Conservation (phyloP, 2,888 invertebrate species). For the Cheilosia grossa region DNA sequence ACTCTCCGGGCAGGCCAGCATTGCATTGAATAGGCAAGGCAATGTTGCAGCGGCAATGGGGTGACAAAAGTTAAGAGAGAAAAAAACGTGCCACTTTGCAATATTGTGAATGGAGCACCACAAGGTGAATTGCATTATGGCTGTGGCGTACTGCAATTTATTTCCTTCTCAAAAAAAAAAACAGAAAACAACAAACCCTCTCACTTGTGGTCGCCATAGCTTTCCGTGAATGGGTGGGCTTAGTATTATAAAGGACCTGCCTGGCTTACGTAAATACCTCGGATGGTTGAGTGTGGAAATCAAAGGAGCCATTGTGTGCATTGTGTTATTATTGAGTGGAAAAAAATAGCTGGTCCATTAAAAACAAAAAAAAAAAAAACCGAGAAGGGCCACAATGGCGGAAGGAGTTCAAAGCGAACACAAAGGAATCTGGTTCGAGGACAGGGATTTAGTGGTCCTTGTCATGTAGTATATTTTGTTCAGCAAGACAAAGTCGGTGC, state of each 20-base stretch:
- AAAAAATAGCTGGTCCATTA: constrained; percentile 62
- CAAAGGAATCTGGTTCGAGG: constrained; percentile 11
- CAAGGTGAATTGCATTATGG: constrained; percentile 73
- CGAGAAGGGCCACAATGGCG: background rate
- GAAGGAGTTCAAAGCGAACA: constrained; percentile 31
- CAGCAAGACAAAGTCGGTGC: background rate
- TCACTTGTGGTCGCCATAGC: constrained; percentile 44
- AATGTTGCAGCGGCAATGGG: constrained; percentile 9
- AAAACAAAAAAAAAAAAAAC: constrained; percentile 28
- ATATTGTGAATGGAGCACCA: constrained; percentile 58
- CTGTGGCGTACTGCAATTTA: constrained; percentile 67
- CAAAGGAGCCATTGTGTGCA: constrained; percentile 62
- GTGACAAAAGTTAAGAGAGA: constrained; percentile 50
- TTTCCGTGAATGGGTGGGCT: background rate
- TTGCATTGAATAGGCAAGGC: constrained; percentile 3
- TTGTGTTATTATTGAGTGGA: constrained; percentile 59
- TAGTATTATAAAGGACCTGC: constrained; percentile 48
- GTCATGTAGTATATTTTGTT: constrained; percentile 3
- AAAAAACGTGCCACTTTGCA: constrained; percentile 59
- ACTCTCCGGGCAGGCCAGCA: constrained; percentile 1
- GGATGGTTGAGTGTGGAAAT: constrained; percentile 49
- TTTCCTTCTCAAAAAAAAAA: constrained; percentile 62
- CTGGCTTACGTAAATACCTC: constrained; percentile 50
- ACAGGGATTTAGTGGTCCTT: constrained; percentile 33
- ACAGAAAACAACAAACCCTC: constrained; percentile 36